These are phyloP conservation scores for Nanger granti DNA, from an alignment of 2,113 vertebrate species.

Conservation along the genomic window DNA sequence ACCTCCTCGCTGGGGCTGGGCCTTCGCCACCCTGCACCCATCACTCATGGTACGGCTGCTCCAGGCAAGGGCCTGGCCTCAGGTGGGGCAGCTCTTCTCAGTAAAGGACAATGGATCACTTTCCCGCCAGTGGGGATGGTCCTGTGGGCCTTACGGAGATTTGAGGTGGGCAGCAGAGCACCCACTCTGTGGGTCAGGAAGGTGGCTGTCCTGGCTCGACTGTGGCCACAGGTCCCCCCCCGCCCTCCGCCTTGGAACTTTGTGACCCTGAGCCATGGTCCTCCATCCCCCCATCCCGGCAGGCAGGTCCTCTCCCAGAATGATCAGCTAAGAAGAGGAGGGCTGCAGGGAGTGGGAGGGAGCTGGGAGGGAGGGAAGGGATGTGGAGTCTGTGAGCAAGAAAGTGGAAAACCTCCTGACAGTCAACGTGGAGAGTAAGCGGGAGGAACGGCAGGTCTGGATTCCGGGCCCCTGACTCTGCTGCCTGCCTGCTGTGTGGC, in stretches of 20 bases:
- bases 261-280: neutral
- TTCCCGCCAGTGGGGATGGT: neutral
- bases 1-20: neutral
- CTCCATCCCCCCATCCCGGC: neutral
- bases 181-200: neutral
- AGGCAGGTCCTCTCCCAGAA: neutral
- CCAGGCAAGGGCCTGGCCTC: neutral
- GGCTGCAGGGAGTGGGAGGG: neutral
- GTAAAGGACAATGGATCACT: neutral
- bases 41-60: no score
- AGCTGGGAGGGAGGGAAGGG: no score
- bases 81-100: rapidly evolving
- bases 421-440: rapidly evolving
- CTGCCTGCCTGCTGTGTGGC: neutral
- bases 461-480: neutral
- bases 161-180: neutral
- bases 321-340: neutral
- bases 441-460: neutral
- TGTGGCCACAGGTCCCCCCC: neutral
- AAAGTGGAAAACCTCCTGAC: rapidly evolving
- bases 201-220: neutral
- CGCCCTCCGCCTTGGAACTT: neutral
- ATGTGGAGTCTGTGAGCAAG: neutral
- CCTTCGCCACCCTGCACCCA: no score
- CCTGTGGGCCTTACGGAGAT: neutral